Evolutionary conservation across 2,888 invertebrate species (phyloP).

Genomic region (Choristoneura rosaceana): DNA sequence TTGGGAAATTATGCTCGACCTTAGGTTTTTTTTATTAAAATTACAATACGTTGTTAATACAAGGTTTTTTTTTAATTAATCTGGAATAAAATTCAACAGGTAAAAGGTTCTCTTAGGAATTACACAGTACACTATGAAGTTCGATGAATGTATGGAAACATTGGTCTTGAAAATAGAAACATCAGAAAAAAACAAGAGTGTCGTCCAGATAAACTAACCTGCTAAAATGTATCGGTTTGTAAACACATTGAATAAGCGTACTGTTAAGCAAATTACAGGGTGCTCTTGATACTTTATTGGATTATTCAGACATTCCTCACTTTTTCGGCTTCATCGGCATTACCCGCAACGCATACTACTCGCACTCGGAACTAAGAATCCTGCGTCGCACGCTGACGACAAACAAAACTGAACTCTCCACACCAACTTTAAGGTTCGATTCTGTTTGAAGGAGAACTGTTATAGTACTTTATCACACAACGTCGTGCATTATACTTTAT

Average conservation of each 20-base stretch:
- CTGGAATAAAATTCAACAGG: too few species aligned
- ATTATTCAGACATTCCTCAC: neutral
- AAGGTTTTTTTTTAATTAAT: too few species aligned
- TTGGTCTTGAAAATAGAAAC: too few species aligned
- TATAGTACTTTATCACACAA: neutral
- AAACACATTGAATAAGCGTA: neutral
- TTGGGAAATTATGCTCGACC: too few species aligned
- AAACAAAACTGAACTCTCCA: neutral
- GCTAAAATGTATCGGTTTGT: too few species aligned
- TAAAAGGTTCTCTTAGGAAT: too few species aligned
- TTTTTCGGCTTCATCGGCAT: neutral
- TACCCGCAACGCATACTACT: slow-evolving; percentile 5
- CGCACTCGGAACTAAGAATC: neutral
- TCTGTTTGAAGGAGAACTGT: neutral
- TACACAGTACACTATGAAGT: too few species aligned
- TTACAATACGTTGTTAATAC: too few species aligned
- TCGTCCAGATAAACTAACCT: too few species aligned
- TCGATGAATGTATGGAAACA: too few species aligned
- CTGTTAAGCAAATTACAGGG: neutral
- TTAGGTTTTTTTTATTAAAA: too few species aligned
- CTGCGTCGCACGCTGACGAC: neutral
- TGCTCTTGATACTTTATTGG: neutral
- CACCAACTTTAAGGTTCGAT: neutral
- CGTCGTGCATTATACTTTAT: slow-evolving; percentile 25
- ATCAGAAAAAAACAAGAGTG: too few species aligned